Evolutionary conservation across 2,113 vertebrate genomes (phyloP), one percentile per base, ranked within the genome.

Genomic region (Ardeotis arabs): DNA sequence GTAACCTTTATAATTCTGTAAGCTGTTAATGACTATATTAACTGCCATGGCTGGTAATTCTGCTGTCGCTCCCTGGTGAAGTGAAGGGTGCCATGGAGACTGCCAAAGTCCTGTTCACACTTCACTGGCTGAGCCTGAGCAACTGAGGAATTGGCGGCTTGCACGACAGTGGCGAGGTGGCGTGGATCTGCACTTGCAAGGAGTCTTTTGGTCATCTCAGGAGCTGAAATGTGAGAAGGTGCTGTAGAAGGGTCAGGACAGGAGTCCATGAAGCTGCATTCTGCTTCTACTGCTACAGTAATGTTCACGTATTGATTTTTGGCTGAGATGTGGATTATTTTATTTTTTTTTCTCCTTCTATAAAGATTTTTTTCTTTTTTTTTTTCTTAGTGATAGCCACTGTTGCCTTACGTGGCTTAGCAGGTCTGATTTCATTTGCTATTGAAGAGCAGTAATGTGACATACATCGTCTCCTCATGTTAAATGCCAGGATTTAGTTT

Each of bases 91-190:
- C 56, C 4, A 0, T 41, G 63, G 50, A 31, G 12, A 35, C 67
- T 14, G 52, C 14, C 6, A 10, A 47, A 50, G 49, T 56, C 41
- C 22, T 56, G 35, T 37, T 49, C 20, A 31, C 25, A 1, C 24
- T 73, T 59, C 10, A 4, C 35, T 44, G 25, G 35, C 59, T 21
- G 47, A 35, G 15, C 35, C 29, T 0, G 4, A 35, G 47, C 4
- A 0, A 6, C 12, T 18, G 55, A 49, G 41, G 69, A 35, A 5
- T 24, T 0, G 3, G 21, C 17, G 1, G 1, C 35, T 7, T 37
- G 62, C 35, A 28, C 8, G 21, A 28, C 29, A 24, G 44, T 31
- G 41, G 39, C 1, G 1, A 35, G n/a, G 25, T 33, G 76, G 29
- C 2, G 2, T 27, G 17, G 8, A 39, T 9, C 35, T 33, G n/a